Evolutionary conservation across 2,113 vertebrate genomes (phyloP).

Genomic region (Forbesichthys agassizii): DNA sequence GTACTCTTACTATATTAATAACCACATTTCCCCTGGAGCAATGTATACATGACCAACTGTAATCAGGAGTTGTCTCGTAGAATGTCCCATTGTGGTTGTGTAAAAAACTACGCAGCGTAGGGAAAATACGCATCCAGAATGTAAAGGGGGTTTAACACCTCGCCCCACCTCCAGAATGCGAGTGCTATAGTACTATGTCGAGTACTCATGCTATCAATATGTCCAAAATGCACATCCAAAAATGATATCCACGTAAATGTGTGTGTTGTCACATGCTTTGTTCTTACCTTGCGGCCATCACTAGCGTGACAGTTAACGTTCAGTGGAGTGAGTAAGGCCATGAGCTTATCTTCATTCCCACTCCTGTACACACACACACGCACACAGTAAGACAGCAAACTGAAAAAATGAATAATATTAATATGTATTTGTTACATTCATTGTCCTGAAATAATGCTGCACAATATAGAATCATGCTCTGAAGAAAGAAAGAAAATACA

Average conservation of each 20-base stretch:
- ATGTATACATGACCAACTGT: too few relatives aligned
- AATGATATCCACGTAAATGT: not conserved
- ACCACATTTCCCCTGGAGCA: too few relatives aligned
- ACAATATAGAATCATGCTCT: not conserved
- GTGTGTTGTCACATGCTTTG: constrained; percentile 5
- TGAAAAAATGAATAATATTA: constrained; percentile 5
- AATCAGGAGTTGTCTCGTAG: too few relatives aligned
- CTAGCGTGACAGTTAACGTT: constrained; percentile 99
- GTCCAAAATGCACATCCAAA: not conserved
- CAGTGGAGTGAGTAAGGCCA: constrained; percentile 96
- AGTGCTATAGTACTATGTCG: too few relatives aligned
- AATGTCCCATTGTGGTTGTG: too few relatives aligned
- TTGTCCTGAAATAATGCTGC: not conserved
- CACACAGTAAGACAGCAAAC: constrained; percentile 1
- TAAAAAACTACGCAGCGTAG: too few relatives aligned
- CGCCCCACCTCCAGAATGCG: too few relatives aligned
- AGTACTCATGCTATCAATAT: too few relatives aligned
- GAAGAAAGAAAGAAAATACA: not conserved
- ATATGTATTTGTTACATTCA: not conserved
- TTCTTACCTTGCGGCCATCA: constrained; percentile 93
- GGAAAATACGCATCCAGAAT: too few relatives aligned
- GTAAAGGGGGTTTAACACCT: too few relatives aligned
- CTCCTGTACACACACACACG: constrained; percentile 79
- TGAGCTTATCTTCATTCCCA: constrained; percentile 99
- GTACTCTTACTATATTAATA: too few relatives aligned